Base-by-base conservation (phyloP, 2,797 vertebrate species). In the Phoebastria nigripes region DNA sequence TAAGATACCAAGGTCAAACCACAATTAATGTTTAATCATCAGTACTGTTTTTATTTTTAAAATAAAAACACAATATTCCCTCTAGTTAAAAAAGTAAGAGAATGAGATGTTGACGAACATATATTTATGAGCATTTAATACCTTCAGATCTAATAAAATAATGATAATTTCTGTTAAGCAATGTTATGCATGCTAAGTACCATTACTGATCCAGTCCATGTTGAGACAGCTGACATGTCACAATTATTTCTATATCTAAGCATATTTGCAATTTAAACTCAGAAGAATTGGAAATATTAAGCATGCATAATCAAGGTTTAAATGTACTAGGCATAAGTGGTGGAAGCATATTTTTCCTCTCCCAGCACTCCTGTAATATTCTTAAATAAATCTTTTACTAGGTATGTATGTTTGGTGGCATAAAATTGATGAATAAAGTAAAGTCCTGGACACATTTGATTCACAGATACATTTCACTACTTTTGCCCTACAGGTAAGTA, bases 261-360 rank as follows among this genome's bases (percentile, higher is more conserved):
- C 42, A 61, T 83, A 81, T 90, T 56, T 93, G 63, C 94, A 95
- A 96, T 93, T 93, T 94, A 91, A 96, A 91, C 61, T 92, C 62
- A 49, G 73, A 94, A 89, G 71, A 92, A 93, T 58, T 91, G 54
- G 65, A 82, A 88, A 69, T 76, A 93, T 81, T 94, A 92, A 91
- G 46, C 28, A 72, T 55, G 54, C 49, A 94, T 81, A 96, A 96
- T 83, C 51, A 91, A 94, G 61, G 25, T 96, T 91, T 94, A 95
- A 91, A 85, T 71, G 46, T 62, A 89, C 29, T 46, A 89, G 41
- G 19, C 58, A 21, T 69, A 95, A 88, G 65, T 78, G 29, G 41
- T 2, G 0, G n/a, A 93, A 83, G 37, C 12, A 44, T 49, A 51
- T 63, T 86, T 92, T 85, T 87, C 22, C n/a, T 81, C 42, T 87